Percentiles rank a stretch among this genome's conserved stretches.
These are phyloP conservation scores for Coboldia fuscipes DNA, from an alignment of 1,140 invertebrate species.

Conservation along the genomic window DNA sequence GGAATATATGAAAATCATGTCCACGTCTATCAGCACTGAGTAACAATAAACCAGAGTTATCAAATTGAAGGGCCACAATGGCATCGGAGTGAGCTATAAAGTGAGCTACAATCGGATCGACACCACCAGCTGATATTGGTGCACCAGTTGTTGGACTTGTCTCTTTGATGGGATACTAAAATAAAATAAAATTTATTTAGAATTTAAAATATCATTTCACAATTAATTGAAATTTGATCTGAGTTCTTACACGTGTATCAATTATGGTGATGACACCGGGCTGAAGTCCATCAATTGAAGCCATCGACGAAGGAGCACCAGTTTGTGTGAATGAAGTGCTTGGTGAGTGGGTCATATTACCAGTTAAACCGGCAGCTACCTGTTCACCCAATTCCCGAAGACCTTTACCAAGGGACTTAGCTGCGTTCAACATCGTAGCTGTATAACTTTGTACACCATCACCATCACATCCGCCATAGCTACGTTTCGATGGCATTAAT, in stretches of 20 bases:
- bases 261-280: constrained; percentile 77
- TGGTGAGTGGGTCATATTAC: constrained; percentile 23
- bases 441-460: constrained; percentile 75
- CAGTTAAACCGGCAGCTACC: constrained; percentile 74
- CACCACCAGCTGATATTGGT: constrained; percentile 13
- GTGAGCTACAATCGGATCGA: constrained; percentile 68
- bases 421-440: constrained; percentile 84
- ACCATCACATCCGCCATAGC: constrained; percentile 63
- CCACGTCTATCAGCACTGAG: constrained; percentile 85
- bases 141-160: constrained; percentile 18
- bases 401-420: constrained; percentile 74
- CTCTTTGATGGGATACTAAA: constrained; percentile 16
- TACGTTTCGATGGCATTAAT: constrained; percentile 56
- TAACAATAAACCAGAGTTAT: constrained; percentile 74
- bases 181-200: constrained; percentile 4
- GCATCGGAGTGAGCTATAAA: constrained; percentile 86
- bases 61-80: constrained; percentile 78
- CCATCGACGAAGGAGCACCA: constrained; percentile 12
- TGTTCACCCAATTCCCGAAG: constrained; percentile 79
- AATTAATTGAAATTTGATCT: not conserved
- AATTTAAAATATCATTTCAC: not conserved
- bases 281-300: constrained; percentile 31
- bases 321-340: constrained; percentile 18
- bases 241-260: constrained; percentile 44
- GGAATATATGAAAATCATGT: constrained; percentile 90